phyloP scores from a whole-genome alignment of 2,797 vertebrate genomes.

The Cryptoblepharus egeriae region DNA sequence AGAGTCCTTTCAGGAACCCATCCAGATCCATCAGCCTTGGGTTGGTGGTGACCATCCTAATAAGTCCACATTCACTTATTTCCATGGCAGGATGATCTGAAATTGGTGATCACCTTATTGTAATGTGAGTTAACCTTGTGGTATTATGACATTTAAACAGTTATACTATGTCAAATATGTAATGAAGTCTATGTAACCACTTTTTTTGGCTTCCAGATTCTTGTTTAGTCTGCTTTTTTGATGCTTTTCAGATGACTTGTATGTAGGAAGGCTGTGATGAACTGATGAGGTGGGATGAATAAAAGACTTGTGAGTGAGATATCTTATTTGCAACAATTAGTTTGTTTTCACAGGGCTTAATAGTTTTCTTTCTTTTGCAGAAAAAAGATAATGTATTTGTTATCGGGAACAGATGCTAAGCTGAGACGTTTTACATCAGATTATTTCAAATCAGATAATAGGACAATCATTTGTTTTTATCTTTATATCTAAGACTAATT shows the following conservation, averaged over 20 bases:
- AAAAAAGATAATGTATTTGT: neutral
- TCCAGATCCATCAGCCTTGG: neutral
- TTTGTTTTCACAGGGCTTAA: conserved; percentile 26
- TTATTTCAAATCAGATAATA: conserved; percentile 37
- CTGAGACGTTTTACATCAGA: neutral
- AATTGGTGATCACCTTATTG: conserved; percentile 37
- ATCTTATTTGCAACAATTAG: conserved; percentile 47
- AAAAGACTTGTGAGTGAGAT: conserved; percentile 31
- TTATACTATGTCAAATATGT: conserved; percentile 47
- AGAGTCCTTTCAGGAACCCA: no score
- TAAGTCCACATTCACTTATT: neutral
- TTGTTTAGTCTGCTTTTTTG: conserved; percentile 54
- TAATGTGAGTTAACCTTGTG: neutral
- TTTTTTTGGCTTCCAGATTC: conserved; percentile 45
- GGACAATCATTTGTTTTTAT: conserved; percentile 24
- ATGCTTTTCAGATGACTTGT: conserved; percentile 45
- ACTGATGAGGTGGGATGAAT: conserved; percentile 46
- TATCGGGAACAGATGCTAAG: conserved; percentile 29
- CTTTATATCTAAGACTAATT: conserved; percentile 8
- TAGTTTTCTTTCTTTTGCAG: neutral
- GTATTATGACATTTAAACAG: conserved; percentile 13
- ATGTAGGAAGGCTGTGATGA: conserved; percentile 41
- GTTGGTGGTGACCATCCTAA: neutral
- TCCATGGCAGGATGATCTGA: conserved; percentile 50
- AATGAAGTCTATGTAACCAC: accelerated